Evolutionary conservation across 2,888 invertebrate genomes (phyloP).

Genomic region (Erebia aethiops): DNA sequence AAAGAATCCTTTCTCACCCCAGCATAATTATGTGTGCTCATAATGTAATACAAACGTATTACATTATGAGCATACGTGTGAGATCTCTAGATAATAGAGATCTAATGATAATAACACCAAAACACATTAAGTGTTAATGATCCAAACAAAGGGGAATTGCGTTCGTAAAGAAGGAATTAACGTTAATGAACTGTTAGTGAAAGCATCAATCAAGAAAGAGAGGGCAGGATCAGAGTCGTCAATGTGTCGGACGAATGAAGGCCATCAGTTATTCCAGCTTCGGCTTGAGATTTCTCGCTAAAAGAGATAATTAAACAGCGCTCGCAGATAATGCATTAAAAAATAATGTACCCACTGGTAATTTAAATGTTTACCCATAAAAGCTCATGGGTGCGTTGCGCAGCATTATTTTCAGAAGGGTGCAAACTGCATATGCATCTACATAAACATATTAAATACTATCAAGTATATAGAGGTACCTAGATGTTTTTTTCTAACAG

Average conservation of each 20-base stretch:
- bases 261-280: constrained; percentile 26
- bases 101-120: constrained; percentile 18
- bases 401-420: too few species aligned
- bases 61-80: too few species aligned
- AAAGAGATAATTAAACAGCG: constrained; percentile 22
- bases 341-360: background rate
- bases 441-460: too few species aligned
- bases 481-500: too few species aligned
- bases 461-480: too few species aligned
- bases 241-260: constrained; percentile 29
- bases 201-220: constrained; percentile 35
- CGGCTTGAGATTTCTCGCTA: constrained; percentile 15
- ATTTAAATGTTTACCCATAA: constrained; percentile 8
- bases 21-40: too few species aligned
- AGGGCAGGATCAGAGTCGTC: constrained; percentile 30
- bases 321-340: background rate
- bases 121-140: constrained; percentile 28
- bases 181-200: constrained; percentile 34
- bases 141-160: constrained; percentile 16
- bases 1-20: too few species aligned
- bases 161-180: constrained; percentile 25
- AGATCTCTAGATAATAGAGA: too few species aligned
- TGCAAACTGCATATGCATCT: too few species aligned
- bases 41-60: too few species aligned
- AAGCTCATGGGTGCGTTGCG: too few species aligned